Evolutionary conservation across 1,140 invertebrate species (phyloP), one percentile per base, ranked within the genome.

Genomic region (Drosophila ercepeae): DNA sequence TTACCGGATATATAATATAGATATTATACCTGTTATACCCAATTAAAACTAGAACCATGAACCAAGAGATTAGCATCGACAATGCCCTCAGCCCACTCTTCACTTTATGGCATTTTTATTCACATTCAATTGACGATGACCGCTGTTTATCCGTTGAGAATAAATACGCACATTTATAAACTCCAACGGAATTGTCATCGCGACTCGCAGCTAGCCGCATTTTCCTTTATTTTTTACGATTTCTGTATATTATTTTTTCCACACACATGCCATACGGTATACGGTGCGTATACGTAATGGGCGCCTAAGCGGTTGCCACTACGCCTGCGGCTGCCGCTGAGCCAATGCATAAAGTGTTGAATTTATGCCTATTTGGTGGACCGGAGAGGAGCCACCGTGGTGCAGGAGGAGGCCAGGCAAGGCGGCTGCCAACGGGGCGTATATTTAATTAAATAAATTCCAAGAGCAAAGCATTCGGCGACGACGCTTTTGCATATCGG

Each of bases 381-480:
- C 60, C 58, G 46, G 13, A 44, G 16, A 32, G 46, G 46, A 54
- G 50, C 61, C 55, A 45, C 32, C 27, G 36, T 44, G 65, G 58
- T 13, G 53, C 55, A n/a, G n/a, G n/a, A n/a, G n/a, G n/a, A n/a
- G 34, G 27, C 16, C 25, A 60, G 44, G 18, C 53, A 29, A 49
- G 54, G 52, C 54, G 78, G 73, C 65, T 68, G 82, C 57, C 82
- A 77, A 84, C 82, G 81, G 81, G 81, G 81, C 82, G 82, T 88
- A 82, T 74, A 88, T 88, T 89, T 89, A 89, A 89, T 89, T 89
- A 89, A 89, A 89, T 89, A 89, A 89, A 89, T 90, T 89, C 77
- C 77, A 75, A 71, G 68, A 77, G 63, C 67, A 51, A 71, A 36
- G 73, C 68, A 53, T 46, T 27, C 59, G 23, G 59, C 74, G 65